phyloP scores from a whole-genome alignment of 2,113 vertebrate species.

The Menura novaehollandiae region DNA sequence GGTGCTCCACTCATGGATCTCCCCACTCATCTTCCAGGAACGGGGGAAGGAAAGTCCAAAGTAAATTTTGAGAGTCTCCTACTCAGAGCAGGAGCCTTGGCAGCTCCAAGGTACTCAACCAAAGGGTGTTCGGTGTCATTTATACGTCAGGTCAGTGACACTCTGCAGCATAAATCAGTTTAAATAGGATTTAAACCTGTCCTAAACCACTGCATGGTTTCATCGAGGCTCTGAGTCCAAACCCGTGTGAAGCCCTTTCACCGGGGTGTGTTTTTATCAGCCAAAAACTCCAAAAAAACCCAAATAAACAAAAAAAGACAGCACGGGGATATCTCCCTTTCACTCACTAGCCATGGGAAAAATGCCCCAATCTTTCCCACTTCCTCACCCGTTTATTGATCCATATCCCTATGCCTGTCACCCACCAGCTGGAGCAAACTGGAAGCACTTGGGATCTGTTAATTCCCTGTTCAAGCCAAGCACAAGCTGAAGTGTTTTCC shows the following conservation, averaged over 20 bases:
- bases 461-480: background rate
- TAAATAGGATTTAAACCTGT: background rate
- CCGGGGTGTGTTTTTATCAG: background rate
- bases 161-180: background rate
- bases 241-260: background rate
- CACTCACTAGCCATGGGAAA: background rate
- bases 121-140: background rate
- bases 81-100: background rate
- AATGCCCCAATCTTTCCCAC: background rate
- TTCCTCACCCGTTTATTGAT: background rate
- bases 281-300: rapidly evolving
- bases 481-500: background rate
- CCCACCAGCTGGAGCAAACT: background rate
- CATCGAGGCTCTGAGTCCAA: background rate
- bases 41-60: background rate
- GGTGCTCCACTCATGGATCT: background rate
- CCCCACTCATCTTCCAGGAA: background rate
- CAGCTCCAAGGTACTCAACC: background rate
- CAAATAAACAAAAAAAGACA: background rate
- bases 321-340: background rate
- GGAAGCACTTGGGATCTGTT: background rate
- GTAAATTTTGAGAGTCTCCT: background rate
- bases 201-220: background rate
- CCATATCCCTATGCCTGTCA: background rate
- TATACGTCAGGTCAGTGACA: rapidly evolving